Evolutionary conservation across 2,888 invertebrate species (phyloP).

Genomic region (Diarsia brunnea): DNA sequence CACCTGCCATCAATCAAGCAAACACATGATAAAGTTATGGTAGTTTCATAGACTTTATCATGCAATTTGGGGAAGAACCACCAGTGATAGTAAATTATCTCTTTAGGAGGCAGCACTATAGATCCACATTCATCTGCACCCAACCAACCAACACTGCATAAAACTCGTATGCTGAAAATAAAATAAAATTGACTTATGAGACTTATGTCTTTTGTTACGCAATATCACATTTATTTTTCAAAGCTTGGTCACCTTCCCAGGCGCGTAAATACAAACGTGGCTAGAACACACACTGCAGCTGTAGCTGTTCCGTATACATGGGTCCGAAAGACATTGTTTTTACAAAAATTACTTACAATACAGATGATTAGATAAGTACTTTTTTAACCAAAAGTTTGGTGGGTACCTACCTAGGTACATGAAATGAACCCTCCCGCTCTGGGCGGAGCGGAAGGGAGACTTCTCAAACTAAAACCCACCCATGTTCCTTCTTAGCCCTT

Average conservation of each 20-base stretch:
- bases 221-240: background rate
- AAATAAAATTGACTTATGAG: background rate
- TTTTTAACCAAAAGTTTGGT: no score
- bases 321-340: background rate
- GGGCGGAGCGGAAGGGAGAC: no score
- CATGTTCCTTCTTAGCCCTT: no score
- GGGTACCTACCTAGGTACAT: no score
- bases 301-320: background rate
- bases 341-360: background rate
- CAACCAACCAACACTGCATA: constrained; percentile 82
- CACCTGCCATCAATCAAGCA: constrained; percentile 84
- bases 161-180: constrained; percentile 79
- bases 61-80: constrained; percentile 86
- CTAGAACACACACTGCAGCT: background rate
- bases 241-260: background rate
- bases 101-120: constrained; percentile 83
- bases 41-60: constrained; percentile 83
- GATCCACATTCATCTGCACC: constrained; percentile 83
- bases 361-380: no score
- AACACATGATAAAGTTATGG: constrained; percentile 83
- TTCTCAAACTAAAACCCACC: no score
- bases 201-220: background rate
- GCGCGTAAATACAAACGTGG: background rate
- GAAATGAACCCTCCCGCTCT: no score
- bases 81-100: constrained; percentile 84